Conservation (phyloP, 2,797 vertebrate genomes). For the Alcedo quadribrachys region DNA sequence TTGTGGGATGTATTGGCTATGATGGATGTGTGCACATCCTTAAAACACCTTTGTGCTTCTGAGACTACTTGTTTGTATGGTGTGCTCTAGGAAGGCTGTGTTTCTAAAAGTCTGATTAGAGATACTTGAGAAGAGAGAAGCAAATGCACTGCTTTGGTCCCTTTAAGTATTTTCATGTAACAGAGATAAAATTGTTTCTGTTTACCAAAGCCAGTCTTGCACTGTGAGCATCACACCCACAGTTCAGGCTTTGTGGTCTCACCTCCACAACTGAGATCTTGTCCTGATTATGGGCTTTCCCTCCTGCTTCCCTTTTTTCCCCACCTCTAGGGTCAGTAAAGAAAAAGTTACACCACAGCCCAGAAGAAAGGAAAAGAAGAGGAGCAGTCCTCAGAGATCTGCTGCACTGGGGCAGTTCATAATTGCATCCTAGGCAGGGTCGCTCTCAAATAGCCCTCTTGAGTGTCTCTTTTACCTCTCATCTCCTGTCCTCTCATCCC, state of each 20-base stretch:
- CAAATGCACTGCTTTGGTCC: background rate
- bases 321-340: background rate
- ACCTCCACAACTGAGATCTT: background rate
- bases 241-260: background rate
- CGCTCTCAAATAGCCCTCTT: background rate
- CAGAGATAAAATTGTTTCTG: background rate
- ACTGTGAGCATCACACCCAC: fast-evolving
- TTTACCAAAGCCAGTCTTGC: background rate
- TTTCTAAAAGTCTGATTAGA: background rate
- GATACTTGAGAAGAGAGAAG: background rate
- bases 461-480: background rate
- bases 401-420: background rate
- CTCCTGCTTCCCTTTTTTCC: background rate
- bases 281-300: background rate
- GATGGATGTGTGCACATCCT: fast-evolving
- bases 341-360: background rate
- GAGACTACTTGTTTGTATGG: background rate
- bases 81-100: background rate
- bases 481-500: background rate
- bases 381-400: background rate
- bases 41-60: background rate
- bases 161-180: background rate
- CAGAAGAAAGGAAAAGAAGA: background rate
- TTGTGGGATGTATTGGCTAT: fast-evolving
- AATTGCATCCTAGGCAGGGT: background rate